Base-by-base conservation (phyloP, 2,113 vertebrate species). In the Megalops atlanticus region DNA sequence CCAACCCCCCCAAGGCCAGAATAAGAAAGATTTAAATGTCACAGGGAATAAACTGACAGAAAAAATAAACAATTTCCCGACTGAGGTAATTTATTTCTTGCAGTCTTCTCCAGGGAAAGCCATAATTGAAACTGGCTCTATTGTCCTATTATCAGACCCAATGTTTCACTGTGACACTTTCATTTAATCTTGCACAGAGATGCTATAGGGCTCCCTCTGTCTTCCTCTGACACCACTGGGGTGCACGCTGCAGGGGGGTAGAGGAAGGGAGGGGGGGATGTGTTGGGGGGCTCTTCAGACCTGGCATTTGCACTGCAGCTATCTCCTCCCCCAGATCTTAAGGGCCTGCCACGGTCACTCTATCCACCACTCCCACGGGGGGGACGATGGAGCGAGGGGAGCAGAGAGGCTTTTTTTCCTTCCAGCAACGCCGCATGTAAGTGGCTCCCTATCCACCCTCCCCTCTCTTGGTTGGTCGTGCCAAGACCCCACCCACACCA, bases 1-100 rank as follows among this genome's bases (percentile, higher is more conserved):
- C 8, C 21, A 12, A n/a, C 76, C 75, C 71, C 39, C 52, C 43
- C 80, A 77, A 83, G 81, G 87, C 80, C 79, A 79, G 88, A 85
- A 81, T 75, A 90, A 89, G 84, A 87, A 83, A 81, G 86, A 91
- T 89, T 89, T 86, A 89, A 90, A 88, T 87, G 89, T 89, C 87
- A 88, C 81, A 85, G 84, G 76, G 84, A 89, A 88, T 87, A 86
- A 89, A 88, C 85, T 87, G 82, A 87, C 78, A 84, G 39, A 71
- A 82, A 85, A 77, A 80, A 76, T 76, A 85, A 82, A 84, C 82
- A 85, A 84, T 78, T 83, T 90, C 87, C 87, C 71, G 68, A 81
- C 83, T 31, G 58, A 83, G 84, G 81, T 85, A 78, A 83, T 89
- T 85, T 75, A 74, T 87, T 87, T 85, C 77, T 43, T 74, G 74